Percentiles rank a stretch among this genome's conserved stretches.
phyloP scores from a whole-genome alignment of 2,113 vertebrate genomes.

The Girardinichthys multiradiatus region DNA sequence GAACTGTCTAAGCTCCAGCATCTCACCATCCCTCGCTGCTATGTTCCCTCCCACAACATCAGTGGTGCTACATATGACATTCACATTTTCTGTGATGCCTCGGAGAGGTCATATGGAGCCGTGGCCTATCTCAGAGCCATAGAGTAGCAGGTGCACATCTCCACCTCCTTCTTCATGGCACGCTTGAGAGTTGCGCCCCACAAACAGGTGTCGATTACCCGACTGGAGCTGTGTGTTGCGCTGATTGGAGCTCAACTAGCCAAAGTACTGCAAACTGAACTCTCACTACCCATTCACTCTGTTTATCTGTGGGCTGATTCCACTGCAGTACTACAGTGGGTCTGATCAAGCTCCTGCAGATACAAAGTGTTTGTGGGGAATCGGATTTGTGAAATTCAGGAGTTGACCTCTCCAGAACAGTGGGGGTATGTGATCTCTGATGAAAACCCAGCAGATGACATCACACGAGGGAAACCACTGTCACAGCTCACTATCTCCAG shows the following conservation, averaged over 20 bases:
- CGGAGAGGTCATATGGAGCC: neutral
- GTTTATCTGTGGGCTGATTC: neutral
- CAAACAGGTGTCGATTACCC: neutral
- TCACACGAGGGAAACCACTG: neutral
- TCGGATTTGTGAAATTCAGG: constrained; percentile 6
- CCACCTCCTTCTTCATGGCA: neutral
- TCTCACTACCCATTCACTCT: neutral
- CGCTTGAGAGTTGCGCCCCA: neutral
- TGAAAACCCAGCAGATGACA: neutral
- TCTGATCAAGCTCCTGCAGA: neutral
- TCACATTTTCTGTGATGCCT: neutral
- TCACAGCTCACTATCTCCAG: neutral
- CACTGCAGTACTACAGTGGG: neutral
- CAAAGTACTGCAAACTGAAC: neutral
- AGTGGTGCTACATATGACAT: neutral
- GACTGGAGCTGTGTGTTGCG: neutral
- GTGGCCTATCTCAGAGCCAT: neutral
- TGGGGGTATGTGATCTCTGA: neutral
- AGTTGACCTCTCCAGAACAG: neutral
- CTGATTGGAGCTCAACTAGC: neutral
- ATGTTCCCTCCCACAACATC: neutral
- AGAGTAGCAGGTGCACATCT: neutral
- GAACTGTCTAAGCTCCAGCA: neutral
- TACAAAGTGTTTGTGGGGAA: constrained; percentile 8
- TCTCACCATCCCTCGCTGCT: neutral